Conservation (phyloP, 2,888 invertebrate species). For the Thera obeliscata region DNA sequence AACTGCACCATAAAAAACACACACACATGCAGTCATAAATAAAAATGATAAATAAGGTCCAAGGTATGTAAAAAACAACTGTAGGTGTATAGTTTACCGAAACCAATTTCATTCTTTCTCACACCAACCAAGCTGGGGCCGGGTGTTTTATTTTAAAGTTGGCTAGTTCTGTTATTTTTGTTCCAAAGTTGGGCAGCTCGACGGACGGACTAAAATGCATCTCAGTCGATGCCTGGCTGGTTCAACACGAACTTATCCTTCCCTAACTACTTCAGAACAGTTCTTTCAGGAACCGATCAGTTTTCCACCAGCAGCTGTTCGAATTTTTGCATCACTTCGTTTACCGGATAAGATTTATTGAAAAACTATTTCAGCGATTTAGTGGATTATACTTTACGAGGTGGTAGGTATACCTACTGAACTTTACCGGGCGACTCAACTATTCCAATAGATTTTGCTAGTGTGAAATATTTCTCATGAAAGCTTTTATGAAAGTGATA, state of each 20-base stretch:
- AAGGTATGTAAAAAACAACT: too few relatives aligned
- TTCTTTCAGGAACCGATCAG: conserved; percentile 60
- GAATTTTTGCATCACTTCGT: conserved; percentile 27
- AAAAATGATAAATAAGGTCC: too few relatives aligned
- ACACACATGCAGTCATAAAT: too few relatives aligned
- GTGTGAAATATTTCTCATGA: too few relatives aligned
- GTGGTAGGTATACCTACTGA: too few relatives aligned
- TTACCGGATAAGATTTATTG: conserved; percentile 35
- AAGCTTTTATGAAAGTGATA: too few relatives aligned
- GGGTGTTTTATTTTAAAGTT: conserved; percentile 28
- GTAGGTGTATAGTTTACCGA: not conserved
- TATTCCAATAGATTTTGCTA: too few relatives aligned
- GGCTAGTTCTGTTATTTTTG: conserved; percentile 38
- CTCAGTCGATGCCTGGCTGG: conserved; percentile 54
- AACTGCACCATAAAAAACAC: too few relatives aligned
- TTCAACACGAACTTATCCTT: conserved; percentile 66
- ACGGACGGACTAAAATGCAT: conserved; percentile 59
- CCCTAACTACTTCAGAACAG: conserved; percentile 65
- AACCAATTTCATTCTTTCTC: conserved; percentile 10
- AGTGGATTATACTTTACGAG: not conserved
- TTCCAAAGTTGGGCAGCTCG: conserved; percentile 42
- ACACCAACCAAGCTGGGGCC: conserved; percentile 2
- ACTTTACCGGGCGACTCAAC: too few relatives aligned
- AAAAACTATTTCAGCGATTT: conserved; percentile 18
- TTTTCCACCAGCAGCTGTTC: conserved; percentile 57